A percentile compares a stretch with the other conserved stretches of the same genome.
Conservation (phyloP, 2,113 vertebrate genomes). For the Dendropsophus ebraccatus region DNA sequence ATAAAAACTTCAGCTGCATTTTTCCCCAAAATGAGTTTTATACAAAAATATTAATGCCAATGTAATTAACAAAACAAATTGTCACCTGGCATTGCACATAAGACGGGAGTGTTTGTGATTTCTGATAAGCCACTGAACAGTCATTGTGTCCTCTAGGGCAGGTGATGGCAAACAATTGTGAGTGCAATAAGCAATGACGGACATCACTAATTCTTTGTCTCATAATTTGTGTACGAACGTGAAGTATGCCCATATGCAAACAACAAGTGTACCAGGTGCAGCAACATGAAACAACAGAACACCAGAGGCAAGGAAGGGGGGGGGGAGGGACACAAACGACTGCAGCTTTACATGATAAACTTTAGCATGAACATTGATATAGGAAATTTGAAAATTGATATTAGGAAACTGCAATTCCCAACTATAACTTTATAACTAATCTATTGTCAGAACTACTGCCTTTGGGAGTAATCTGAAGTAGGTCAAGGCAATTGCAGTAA, state of each 20-base stretch:
- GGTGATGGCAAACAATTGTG: conserved; percentile 22
- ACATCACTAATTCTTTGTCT: background rate
- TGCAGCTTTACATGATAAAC: background rate
- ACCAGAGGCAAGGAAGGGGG: background rate
- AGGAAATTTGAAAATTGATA: too few relatives aligned
- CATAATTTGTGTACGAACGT: conserved; percentile 9
- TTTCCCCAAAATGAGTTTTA: too few relatives aligned
- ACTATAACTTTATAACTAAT: too few relatives aligned
- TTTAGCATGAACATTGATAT: background rate
- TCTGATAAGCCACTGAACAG: conserved; percentile 39
- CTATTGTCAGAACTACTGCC: too few relatives aligned
- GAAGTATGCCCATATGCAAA: conserved; percentile 23
- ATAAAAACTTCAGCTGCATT: too few relatives aligned
- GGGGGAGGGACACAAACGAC: background rate
- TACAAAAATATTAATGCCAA: too few relatives aligned
- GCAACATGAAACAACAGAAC: background rate
- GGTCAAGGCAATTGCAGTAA: too few relatives aligned
- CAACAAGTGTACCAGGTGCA: conserved; percentile 13
- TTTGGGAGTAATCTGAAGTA: too few relatives aligned
- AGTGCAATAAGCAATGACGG: background rate
- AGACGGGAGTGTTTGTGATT: conserved; percentile 4
- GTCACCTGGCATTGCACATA: background rate
- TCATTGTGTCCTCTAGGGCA: conserved; percentile 45
- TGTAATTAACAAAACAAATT: background rate
- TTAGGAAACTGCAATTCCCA: background rate